Evolutionary conservation across 2,113 vertebrate genomes (phyloP).

Genomic region (Odocoileus virginianus): DNA sequence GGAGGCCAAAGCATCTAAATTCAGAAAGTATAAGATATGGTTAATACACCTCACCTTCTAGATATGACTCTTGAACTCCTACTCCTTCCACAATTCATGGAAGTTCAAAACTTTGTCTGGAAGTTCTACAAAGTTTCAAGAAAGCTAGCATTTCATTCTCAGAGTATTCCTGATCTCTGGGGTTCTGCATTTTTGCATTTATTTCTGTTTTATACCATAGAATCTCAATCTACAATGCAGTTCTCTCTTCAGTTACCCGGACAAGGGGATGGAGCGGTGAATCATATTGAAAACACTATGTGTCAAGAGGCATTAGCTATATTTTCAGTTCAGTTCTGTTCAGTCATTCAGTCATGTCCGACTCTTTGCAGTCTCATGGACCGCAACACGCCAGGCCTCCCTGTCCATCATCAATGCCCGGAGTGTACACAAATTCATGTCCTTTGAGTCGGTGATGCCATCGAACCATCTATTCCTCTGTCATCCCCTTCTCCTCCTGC

Average conservation of each 20-base stretch:
- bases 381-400: fast-evolving
- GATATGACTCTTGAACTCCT: not conserved
- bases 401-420: not conserved
- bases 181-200: not conserved
- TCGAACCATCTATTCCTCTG: not conserved
- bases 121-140: not conserved
- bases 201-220: not conserved
- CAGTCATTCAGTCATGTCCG: fast-evolving
- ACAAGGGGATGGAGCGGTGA: fast-evolving
- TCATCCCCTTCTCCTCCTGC: not conserved
- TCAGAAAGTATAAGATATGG: not conserved
- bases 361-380: not conserved
- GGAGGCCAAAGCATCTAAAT: not conserved
- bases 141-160: not conserved
- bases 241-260: not conserved
- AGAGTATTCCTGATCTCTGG: not conserved
- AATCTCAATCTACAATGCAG: not conserved
- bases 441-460: not conserved
- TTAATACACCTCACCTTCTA: not conserved
- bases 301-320: not conserved
- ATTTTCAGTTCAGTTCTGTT: not conserved
- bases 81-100: not conserved
- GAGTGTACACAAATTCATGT: not conserved
- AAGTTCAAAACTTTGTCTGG: not conserved
- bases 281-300: not conserved